Evolutionary conservation across 2,888 invertebrate genomes (phyloP).

Genomic region (Drosophila buzzatii): DNA sequence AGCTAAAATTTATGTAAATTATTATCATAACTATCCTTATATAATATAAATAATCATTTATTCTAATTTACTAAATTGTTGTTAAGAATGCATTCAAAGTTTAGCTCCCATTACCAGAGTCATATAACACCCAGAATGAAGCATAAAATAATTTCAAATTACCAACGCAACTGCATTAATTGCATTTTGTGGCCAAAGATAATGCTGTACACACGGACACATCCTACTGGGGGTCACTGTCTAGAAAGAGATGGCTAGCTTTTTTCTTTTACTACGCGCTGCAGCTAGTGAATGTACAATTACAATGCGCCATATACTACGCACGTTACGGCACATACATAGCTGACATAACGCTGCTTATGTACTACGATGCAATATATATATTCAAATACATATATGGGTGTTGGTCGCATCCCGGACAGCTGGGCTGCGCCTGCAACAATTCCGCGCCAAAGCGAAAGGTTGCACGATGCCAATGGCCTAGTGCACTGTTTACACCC

Average conservation of each 20-base stretch:
- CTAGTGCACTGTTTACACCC: conserved; percentile 71
- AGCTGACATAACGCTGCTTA: conserved; percentile 46
- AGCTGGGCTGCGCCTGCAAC: conserved; percentile 57
- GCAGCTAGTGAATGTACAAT: conserved; percentile 55
- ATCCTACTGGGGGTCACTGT: background rate
- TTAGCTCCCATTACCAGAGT: background rate
- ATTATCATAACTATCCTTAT: background rate
- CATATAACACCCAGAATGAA: conserved; percentile 6
- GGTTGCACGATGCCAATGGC: conserved; percentile 77
- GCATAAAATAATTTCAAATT: conserved; percentile 41
- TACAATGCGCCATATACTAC: conserved; percentile 43
- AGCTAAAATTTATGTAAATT: no score
- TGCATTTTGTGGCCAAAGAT: conserved; percentile 50
- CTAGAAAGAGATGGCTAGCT: conserved; percentile 13
- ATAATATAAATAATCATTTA: background rate
- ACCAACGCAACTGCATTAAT: conserved; percentile 52
- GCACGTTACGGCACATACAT: conserved; percentile 23
- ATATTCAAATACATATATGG: conserved; percentile 6
- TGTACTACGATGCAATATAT: conserved; percentile 5
- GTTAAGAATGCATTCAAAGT: background rate
- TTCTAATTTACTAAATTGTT: background rate
- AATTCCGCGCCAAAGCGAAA: conserved; percentile 55
- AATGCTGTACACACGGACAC: conserved; percentile 4
- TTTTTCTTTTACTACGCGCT: conserved; percentile 58
- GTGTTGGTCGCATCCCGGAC: conserved; percentile 56